Base-by-base conservation (phyloP, 2,888 invertebrate genomes). In the Aethes cnicana region DNA sequence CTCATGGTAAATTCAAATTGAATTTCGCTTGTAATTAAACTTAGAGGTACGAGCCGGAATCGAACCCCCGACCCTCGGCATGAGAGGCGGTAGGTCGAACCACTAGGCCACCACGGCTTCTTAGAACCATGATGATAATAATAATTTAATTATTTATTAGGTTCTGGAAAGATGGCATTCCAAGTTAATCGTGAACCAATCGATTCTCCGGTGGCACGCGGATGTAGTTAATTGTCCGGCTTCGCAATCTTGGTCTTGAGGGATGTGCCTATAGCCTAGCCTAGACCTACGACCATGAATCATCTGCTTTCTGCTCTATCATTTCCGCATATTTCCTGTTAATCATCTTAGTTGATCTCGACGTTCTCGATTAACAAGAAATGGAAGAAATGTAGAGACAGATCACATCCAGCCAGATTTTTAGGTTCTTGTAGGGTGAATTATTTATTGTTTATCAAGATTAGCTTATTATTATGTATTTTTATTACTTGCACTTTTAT, bases 211-310 rank as follows among this genome's bases (percentile, higher is more conserved):
- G 48, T 33, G 30, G 26, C 30, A 20, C 8, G 28, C 43, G 49
- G 49, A 50, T 3, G 43, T 28, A 1, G 17, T 9, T 25, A 37
- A 50, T 48, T 41, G 33, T 23, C 14, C 7, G 20, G 18, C 23
- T 28, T 50, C 18, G 50, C 30, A 37, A 50, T 43, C 36, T 43
- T 23, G 9, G 16, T 33, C 33, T 33, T 32, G 47, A 43, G n/a
- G n/a, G n/a, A n/a, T n/a, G n/a, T 17, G 35, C n/a, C 16, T 5
- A 12, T 21, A 5, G 14, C 18, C 20, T 11, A 4, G 11, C 12
- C 21, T 25, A n/a, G n/a, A 37, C 5, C 21, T n/a, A n/a, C n/a
- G n/a, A n/a, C n/a, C n/a, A n/a, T 20, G 17, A 6, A 16, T n/a
- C n/a, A 5, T 16, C n/a, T 6, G 12, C 30, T 37, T 23, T 12